Evolutionary conservation across 2,797 vertebrate species (phyloP).

Genomic region (Typhlichthys subterraneus): DNA sequence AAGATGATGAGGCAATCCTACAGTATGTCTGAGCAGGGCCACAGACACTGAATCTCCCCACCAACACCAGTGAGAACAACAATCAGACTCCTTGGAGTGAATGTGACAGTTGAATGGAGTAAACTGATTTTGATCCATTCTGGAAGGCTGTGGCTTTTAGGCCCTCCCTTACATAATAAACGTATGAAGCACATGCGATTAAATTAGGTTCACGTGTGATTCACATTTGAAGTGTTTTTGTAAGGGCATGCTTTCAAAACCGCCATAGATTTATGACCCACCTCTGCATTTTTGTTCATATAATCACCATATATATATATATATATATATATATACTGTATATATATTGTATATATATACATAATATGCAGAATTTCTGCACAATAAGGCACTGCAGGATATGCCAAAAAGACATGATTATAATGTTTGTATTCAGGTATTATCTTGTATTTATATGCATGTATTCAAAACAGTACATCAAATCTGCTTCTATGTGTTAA

Average conservation of each 20-base stretch:
- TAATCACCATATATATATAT: constrained; percentile 5
- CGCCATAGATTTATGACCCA: constrained; percentile 46
- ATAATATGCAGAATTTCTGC: constrained; percentile 35
- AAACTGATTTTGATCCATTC: constrained; percentile 49
- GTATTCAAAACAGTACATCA: neutral
- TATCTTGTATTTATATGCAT: neutral
- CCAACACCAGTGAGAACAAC: constrained; percentile 41
- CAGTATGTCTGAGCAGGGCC: constrained; percentile 16
- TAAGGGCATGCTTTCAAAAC: constrained; percentile 26
- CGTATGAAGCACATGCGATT: too few species aligned
- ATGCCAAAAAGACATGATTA: constrained; percentile 44
- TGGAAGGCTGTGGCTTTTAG: constrained; percentile 56
- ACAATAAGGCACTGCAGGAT: constrained; percentile 51
- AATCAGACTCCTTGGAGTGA: constrained; percentile 43
- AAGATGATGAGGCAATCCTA: constrained; percentile 48
- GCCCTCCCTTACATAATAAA: constrained; percentile 10
- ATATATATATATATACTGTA: too few species aligned
- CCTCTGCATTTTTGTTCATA: constrained; percentile 42
- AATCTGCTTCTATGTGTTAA: constrained; percentile 39
- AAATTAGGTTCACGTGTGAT: too few species aligned
- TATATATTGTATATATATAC: too few species aligned
- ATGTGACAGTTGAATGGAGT: constrained; percentile 33
- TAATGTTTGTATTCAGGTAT: constrained; percentile 16
- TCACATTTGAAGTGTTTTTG: too few species aligned
- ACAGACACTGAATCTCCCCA: constrained; percentile 52